Evolutionary conservation across 2,888 invertebrate species (phyloP).

Genomic region (Perithous albicinctus): DNA sequence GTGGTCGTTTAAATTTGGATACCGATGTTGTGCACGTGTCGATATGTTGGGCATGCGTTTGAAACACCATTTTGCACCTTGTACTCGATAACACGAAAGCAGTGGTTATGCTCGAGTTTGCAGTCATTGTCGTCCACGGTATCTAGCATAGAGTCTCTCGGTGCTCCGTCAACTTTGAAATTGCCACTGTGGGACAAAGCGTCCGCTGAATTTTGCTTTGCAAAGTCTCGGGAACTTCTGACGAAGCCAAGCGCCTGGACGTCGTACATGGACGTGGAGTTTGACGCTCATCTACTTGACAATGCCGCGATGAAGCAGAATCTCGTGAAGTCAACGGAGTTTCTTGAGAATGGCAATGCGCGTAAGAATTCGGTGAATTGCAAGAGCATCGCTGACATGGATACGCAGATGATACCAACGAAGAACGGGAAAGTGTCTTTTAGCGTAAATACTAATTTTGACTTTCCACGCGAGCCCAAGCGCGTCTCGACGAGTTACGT

Average conservation of each 20-base stretch:
- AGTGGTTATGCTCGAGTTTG: constrained; percentile 85
- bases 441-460: constrained; percentile 74
- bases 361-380: constrained; percentile 63
- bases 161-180: constrained; percentile 84
- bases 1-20: constrained; percentile 11
- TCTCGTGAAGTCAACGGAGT: constrained; percentile 81
- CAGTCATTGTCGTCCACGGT: constrained; percentile 84
- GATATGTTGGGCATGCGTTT: constrained; percentile 21
- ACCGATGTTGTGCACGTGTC: constrained; percentile 23
- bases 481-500: constrained; percentile 82
- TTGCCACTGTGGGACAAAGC: constrained; percentile 90
- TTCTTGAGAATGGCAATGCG: constrained; percentile 77
- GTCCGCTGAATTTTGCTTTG: constrained; percentile 91
- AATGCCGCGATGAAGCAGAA: constrained; percentile 77
- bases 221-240: constrained; percentile 89
- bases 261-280: constrained; percentile 81
- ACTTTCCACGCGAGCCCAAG: constrained; percentile 77
- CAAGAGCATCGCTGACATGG: constrained; percentile 72
- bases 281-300: constrained; percentile 79
- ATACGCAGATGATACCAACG: constrained; percentile 67
- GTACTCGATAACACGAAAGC: constrained; percentile 54
- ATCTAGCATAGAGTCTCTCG: constrained; percentile 85
- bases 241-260: constrained; percentile 86
- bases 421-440: constrained; percentile 78
- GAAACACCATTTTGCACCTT: neutral